Conservation (phyloP, 2,113 vertebrate species). For the Axis porcinus region DNA sequence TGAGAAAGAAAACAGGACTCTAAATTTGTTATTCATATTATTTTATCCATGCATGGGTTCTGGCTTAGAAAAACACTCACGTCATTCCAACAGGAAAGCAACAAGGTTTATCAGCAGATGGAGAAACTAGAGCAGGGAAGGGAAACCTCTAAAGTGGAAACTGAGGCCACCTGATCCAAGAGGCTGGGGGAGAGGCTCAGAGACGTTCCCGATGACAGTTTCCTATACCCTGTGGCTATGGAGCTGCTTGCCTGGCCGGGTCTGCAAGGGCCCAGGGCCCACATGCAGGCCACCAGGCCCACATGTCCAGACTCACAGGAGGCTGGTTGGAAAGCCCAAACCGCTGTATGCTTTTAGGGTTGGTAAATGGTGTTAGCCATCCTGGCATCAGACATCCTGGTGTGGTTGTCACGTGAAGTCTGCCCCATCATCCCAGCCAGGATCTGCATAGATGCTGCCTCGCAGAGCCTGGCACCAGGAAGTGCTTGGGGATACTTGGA, state of each 20-base stretch:
- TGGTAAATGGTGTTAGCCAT: rapidly evolving
- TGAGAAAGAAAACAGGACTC: not conserved
- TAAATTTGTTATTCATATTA: not conserved
- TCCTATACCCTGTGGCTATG: rapidly evolving
- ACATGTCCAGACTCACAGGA: not conserved
- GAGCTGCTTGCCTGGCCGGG: rapidly evolving
- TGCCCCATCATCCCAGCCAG: no score
- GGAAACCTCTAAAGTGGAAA: not conserved
- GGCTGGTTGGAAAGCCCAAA: not conserved
- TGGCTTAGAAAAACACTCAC: not conserved
- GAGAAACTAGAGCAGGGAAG: not conserved
- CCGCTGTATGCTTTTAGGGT: not conserved
- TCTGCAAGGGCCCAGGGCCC: not conserved
- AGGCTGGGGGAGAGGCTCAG: no score
- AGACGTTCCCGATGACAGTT: not conserved
- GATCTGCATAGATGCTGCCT: not conserved
- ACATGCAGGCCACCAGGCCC: not conserved
- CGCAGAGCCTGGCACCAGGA: not conserved
- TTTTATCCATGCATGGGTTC: not conserved
- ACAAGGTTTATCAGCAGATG: not conserved
- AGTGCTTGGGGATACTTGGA: not conserved
- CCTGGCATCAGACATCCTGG: not conserved
- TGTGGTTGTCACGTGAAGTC: rapidly evolving
- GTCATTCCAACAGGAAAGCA: not conserved
- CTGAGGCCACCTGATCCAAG: not conserved